Evolutionary conservation across 2,888 invertebrate genomes (phyloP).

Genomic region (Drosophila mulleri): DNA sequence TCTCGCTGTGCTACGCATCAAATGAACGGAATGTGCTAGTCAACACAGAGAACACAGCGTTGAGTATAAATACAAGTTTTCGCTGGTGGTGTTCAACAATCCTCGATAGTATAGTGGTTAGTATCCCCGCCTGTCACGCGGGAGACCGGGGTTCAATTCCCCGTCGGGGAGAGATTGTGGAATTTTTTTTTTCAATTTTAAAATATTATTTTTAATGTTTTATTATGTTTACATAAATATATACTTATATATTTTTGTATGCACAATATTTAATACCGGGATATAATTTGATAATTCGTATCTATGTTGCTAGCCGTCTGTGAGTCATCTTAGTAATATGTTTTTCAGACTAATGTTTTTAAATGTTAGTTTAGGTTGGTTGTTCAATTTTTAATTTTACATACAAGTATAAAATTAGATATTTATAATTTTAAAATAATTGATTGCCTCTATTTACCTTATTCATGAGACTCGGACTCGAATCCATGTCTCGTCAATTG

Average conservation of each 20-base stretch:
- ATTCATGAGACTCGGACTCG: neutral
- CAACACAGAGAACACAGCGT: neutral
- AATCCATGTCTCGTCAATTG: neutral
- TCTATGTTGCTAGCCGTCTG: too few species aligned
- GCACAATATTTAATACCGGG: neutral
- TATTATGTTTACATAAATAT: neutral
- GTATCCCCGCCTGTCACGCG: constrained; percentile 84
- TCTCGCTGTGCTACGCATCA: neutral
- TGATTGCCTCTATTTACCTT: neutral
- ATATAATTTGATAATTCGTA: neutral
- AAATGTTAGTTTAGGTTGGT: neutral
- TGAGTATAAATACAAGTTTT: constrained; percentile 41
- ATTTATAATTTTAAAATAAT: too few species aligned
- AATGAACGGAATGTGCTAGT: neutral
- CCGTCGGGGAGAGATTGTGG: constrained; percentile 80
- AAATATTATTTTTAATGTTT: neutral
- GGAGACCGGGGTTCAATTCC: constrained; percentile 84
- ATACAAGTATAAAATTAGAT: too few species aligned
- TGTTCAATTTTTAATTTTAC: too few species aligned
- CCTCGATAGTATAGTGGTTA: constrained; percentile 84
- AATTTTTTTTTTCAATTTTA: constrained; percentile 13
- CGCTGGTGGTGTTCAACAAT: constrained; percentile 28
- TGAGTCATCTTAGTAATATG: neutral
- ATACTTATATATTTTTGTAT: neutral
- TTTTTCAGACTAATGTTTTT: neutral